phyloP scores from a whole-genome alignment of 92 coral and sea anemone genomes.

The Siderastrea radians region DNA sequence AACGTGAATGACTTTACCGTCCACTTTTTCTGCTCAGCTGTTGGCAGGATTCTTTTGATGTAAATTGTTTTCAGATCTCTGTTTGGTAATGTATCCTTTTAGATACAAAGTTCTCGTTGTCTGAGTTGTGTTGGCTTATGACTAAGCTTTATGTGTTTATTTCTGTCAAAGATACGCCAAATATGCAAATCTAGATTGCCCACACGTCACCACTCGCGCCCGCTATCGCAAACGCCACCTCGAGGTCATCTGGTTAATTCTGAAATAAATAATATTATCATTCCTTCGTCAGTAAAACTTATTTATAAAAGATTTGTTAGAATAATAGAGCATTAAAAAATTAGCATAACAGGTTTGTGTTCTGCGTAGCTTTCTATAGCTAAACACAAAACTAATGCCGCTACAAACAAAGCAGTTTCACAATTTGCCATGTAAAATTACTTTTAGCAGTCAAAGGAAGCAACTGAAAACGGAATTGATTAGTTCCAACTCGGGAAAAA shows the following conservation, averaged over 20 bases:
- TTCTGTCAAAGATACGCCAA: conserved; percentile 11
- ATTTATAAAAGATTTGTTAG: conserved; percentile 23
- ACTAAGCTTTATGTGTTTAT: not conserved
- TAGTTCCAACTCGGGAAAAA: not conserved
- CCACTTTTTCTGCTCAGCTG: not conserved
- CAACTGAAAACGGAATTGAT: no score
- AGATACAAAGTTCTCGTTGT: not conserved
- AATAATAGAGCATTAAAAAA: conserved; percentile 1
- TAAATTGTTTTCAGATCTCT: not conserved
- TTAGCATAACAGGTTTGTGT: not conserved
- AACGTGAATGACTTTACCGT: not conserved
- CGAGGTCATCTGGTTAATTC: conserved; percentile 26
- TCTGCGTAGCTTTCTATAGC: not conserved
- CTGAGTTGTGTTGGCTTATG: not conserved
- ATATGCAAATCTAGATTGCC: conserved; percentile 10
- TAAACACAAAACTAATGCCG: no score
- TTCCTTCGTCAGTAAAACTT: conserved; percentile 4
- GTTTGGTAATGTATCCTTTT: not conserved
- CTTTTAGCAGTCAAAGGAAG: no score
- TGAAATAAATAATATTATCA: conserved; percentile 38
- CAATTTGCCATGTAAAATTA: not conserved
- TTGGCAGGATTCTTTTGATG: not conserved
- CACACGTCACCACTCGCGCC: conserved; percentile 3
- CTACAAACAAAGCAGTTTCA: no score
- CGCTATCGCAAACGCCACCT: not conserved